Evolutionary conservation across 2,113 vertebrate genomes (phyloP), one percentile per base, ranked within the genome.

Genomic region (Salminus brasiliensis): DNA sequence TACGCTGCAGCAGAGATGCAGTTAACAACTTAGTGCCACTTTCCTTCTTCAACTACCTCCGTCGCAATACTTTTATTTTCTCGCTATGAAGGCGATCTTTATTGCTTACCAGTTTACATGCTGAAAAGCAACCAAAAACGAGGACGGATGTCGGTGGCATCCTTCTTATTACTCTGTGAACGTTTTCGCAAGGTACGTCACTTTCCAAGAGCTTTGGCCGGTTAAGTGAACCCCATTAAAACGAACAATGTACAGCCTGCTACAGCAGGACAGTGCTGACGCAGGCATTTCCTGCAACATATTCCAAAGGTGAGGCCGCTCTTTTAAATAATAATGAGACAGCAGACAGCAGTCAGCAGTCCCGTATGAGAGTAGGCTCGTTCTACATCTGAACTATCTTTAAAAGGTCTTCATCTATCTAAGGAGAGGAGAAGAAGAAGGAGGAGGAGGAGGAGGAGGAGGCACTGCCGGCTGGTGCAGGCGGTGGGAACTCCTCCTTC

Each of bases 401-500:
- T n/a, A 52, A 52, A 12, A 1, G 2, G 7, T 23, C 52, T 55
- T 55, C 2, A 36, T 36, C 30, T 3, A 10, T 21, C n/a, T n/a
- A 9, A n/a, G 52, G 21, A 36, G n/a, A n/a, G n/a, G n/a, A n/a
- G n/a, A n/a, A n/a, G 21, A 36, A n/a, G n/a, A n/a, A n/a, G n/a
- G n/a, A n/a, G n/a, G n/a, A n/a, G n/a, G n/a, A n/a, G n/a, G n/a
- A n/a, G n/a, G n/a, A n/a, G n/a, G 32, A 65, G 8, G 13, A 32
- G 1, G 8, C 25, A 15, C 6, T 30, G 29, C 18, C 47, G n/a
- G 18, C 45, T 72, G 4, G 30, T 0, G 32, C 39, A 12, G 10
- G 36, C 55, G 52, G 43, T 70, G 67, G 67, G 25, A 47, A 72
- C 12, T 27, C 41, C 32, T 62, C 45, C 78, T 78, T 66, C 79